Evolutionary conservation across 2,113 vertebrate species (phyloP).

Genomic region (Anoura caudifer): DNA sequence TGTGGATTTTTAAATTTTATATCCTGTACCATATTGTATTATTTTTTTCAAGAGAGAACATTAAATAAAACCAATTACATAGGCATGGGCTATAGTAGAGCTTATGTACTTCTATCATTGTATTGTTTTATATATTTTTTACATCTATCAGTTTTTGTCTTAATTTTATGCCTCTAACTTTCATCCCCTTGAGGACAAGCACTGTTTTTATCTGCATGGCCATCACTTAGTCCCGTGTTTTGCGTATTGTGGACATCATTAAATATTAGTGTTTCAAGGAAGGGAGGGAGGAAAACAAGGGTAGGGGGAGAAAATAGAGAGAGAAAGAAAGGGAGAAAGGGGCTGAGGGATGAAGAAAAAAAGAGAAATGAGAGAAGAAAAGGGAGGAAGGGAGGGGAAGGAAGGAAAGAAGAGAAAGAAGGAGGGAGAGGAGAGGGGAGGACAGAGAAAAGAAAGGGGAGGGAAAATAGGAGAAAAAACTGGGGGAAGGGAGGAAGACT

Average conservation of each 20-base stretch:
- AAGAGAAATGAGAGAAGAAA: neutral
- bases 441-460: accelerated
- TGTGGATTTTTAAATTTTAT: neutral
- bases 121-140: neutral
- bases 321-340: neutral
- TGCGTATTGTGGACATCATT: neutral
- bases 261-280: neutral
- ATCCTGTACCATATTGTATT: neutral
- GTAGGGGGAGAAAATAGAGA: neutral
- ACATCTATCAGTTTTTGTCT: neutral
- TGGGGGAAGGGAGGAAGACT: accelerated
- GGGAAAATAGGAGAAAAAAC: too few species aligned
- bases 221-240: neutral
- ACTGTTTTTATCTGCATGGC: neutral
- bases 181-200: neutral
- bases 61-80: neutral
- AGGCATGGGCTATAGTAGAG: neutral
- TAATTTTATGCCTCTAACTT: neutral
- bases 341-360: too few species aligned
- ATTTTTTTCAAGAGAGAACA: constrained; percentile 1
- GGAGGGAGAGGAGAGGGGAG: too few species aligned
- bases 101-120: neutral
- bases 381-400: too few species aligned
- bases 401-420: neutral
- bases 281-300: constrained; percentile 28